Evolutionary conservation across 2,113 vertebrate species (phyloP), one percentile per base, ranked within the genome.

Genomic region (Gallinago media): DNA sequence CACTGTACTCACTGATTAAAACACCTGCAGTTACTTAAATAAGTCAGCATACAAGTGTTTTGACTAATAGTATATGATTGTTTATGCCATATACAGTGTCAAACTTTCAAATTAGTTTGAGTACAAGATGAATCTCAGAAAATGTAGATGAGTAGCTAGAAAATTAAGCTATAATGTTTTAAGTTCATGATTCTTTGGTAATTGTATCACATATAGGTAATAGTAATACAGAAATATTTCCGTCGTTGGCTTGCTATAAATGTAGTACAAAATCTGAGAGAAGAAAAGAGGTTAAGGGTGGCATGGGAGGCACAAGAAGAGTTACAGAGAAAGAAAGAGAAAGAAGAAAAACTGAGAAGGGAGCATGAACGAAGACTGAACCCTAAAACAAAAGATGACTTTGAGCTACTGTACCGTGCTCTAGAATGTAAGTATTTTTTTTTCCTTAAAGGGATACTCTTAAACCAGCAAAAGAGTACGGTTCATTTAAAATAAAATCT

Each of bases 351-450:
- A 94, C 52, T 98, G 65, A 96, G 76, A 66, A 94, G 90, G n/a
- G 98, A 99, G 21, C 98, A 97, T 26, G 74, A 97, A 5, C 97
- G 98, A 89, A 98, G 98, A 97, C 96, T 98, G 97, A 98, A 99
- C 92, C 99, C 99, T 6, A 97, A 98, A 97, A 98, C 94, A 62
- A 98, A 93, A 75, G 98, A 98, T 92, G 99, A 99, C 95, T 99
- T 99, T 94, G 98, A 98, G 55, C 97, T 99, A 84, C 98, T 99
- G 42, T 99, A 98, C 97, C 97, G 98, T 78, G 98, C 98, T 29
- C 95, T 99, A 66, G 98, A 99, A 97, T 94, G 99, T 99, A 98
- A 95, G 99, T 96, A 11, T 29, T 50, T 90, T 71, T n/a, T 34
- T 85, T 83, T 68, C 90, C 36, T 72, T 75, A 61, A 73, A 82